These are phyloP conservation scores for Micromesistius poutassou DNA, from an alignment of 2,797 vertebrate genomes.

Conservation along the genomic window DNA sequence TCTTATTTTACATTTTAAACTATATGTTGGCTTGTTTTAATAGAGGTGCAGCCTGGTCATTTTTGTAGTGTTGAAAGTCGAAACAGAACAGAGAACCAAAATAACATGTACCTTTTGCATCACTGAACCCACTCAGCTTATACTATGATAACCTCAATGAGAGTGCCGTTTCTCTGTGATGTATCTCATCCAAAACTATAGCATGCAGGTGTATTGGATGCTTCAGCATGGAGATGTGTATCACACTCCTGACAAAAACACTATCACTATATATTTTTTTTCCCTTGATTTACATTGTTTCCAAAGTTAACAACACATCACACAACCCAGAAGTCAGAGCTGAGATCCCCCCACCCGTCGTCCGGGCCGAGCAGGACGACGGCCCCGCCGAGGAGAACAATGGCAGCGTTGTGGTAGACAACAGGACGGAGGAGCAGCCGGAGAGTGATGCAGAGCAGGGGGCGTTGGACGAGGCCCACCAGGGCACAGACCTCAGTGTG, in stretches of 20 bases:
- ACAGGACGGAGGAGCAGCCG: slow-evolving; percentile 27
- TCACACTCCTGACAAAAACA: not conserved
- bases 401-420: slow-evolving; percentile 31
- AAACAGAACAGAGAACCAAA: slow-evolving; percentile 4
- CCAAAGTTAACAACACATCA: slow-evolving; percentile 32
- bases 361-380: slow-evolving; percentile 11
- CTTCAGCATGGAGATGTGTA: not conserved
- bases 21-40: not conserved
- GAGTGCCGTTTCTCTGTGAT: not conserved
- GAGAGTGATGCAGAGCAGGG: slow-evolving; percentile 28
- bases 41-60: not conserved
- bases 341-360: slow-evolving; percentile 2
- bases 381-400: slow-evolving; percentile 23
- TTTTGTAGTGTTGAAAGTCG: not conserved
- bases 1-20: not conserved
- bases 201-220: not conserved
- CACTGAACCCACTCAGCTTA: not conserved
- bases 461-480: slow-evolving; percentile 31
- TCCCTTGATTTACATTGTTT: slow-evolving; percentile 13
- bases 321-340: slow-evolving; percentile 20
- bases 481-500: slow-evolving; percentile 48
- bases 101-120: slow-evolving; percentile 5
- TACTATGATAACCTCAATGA: not conserved
- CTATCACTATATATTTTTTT: not conserved
- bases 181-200: not conserved